A percentile compares a stretch with the other conserved stretches of the same genome.
Evolutionary conservation across 64 coral and sea anemone genomes (phyloP).

Genomic region (Porites lutea): DNA sequence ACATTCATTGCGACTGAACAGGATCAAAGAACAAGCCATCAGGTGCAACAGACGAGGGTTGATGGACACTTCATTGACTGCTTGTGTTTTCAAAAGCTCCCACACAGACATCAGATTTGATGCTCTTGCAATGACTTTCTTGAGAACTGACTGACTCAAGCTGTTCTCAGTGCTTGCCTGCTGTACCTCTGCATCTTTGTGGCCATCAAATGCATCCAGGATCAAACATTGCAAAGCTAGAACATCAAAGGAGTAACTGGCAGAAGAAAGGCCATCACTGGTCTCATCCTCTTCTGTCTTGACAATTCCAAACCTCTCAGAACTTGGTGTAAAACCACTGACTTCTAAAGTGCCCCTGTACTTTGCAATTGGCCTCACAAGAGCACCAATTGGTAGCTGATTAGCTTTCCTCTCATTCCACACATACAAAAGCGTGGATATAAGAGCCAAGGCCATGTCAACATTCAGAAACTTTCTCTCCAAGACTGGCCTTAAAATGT

Average conservation of each 20-base stretch:
- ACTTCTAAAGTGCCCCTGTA: slow-evolving; percentile 62
- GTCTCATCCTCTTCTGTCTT: slow-evolving; percentile 25
- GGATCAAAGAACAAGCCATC: slow-evolving; percentile 45
- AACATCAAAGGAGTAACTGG: slow-evolving; percentile 51
- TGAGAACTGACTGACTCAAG: slow-evolving; percentile 22
- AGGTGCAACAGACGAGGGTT: slow-evolving; percentile 57
- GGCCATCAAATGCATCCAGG: slow-evolving; percentile 34
- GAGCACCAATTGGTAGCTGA: slow-evolving; percentile 3
- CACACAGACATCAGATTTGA: slow-evolving; percentile 51
- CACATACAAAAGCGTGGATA: slow-evolving; percentile 59
- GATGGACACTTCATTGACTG: slow-evolving; percentile 37
- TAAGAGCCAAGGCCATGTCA: slow-evolving; percentile 55
- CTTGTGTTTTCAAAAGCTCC: slow-evolving; percentile 47
- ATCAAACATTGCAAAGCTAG: slow-evolving; percentile 56
- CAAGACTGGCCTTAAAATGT: slow-evolving; percentile 54
- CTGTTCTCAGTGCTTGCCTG: background rate
- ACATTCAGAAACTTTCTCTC: slow-evolving; percentile 65
- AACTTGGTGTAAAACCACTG: slow-evolving; percentile 34
- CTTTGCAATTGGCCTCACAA: slow-evolving; percentile 33
- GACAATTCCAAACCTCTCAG: slow-evolving; percentile 62
- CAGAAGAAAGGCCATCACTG: slow-evolving; percentile 16
- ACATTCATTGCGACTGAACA: slow-evolving; percentile 57
- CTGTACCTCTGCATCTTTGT: background rate
- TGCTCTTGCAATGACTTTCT: slow-evolving; percentile 35
- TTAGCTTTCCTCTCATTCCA: slow-evolving; percentile 72